Conservation (phyloP, 2,888 invertebrate genomes). For the Elysia crispata region DNA sequence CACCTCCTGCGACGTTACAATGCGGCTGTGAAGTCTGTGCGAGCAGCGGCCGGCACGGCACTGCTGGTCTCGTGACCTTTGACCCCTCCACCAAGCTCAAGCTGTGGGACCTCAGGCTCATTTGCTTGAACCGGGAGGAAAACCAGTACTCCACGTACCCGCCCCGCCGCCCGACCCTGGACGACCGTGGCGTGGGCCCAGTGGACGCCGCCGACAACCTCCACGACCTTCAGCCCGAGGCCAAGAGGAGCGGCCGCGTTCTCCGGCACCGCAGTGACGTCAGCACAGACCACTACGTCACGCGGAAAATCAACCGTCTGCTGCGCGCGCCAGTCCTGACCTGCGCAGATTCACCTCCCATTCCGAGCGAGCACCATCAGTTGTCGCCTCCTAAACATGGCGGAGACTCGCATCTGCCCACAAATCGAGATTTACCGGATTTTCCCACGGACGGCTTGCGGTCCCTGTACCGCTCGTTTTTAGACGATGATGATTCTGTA, state of each 20-base stretch:
- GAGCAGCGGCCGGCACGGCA: background rate
- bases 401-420: too few relatives aligned
- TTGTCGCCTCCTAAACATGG: too few relatives aligned
- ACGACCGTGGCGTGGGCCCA: background rate
- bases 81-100: constrained; percentile 29
- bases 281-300: constrained; percentile 23
- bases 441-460: too few relatives aligned
- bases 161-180: constrained; percentile 12
- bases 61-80: background rate
- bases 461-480: too few relatives aligned
- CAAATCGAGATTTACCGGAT: too few relatives aligned
- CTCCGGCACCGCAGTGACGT: constrained; percentile 44
- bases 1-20: background rate
- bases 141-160: constrained; percentile 45
- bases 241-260: background rate
- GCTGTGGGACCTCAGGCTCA: constrained; percentile 39
- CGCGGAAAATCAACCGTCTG: constrained; percentile 17
- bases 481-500: too few relatives aligned
- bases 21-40: background rate
- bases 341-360: too few relatives aligned
- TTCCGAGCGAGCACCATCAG: too few relatives aligned
- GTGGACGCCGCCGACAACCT: background rate
- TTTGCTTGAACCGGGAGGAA: constrained; percentile 30
- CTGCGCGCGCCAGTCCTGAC: constrained; percentile 15
- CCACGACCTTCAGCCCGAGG: background rate